Base-by-base conservation (phyloP, 2,888 invertebrate genomes). In the Serripes groenlandicus region DNA sequence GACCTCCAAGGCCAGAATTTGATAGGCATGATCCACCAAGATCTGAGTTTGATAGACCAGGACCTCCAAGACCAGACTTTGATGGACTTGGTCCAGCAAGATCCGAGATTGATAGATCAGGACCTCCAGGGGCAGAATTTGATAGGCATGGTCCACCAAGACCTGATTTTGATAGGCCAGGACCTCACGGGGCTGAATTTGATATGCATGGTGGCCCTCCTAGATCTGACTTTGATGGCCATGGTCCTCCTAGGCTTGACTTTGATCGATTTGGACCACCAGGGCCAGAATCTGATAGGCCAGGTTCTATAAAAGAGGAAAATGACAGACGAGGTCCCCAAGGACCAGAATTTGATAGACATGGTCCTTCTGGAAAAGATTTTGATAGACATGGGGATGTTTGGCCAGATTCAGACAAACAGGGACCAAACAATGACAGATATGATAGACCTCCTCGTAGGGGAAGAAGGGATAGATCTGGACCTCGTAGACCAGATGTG, bases 91-190 rank as follows among this genome's bases (percentile, higher is more conserved):
- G 42, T 7, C 66, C 23, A 2, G 26, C 66, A 30, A 28, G 21
- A 26, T 49, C 68, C 0, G 42, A 68, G 1, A 30, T 54, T 66
- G 66, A 66, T 42, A 26, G 56, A 56, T 26, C 30, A 28, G 68
- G 74, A 42, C 32, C 34, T 18, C 58, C 56, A 23, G 54, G 9
- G 15, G 30, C 30, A 30, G 32, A 64, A 18, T 21, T 34, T 64
- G 64, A 32, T 21, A 64, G 64, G n/a, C 11, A 26, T 34, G 34
- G 32, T 1, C 66, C 66, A 34, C 54, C 28, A 26, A 35, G 42
- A 30, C 68, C 1, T 9, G 68, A 68, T 26, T 62, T 56, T 52
- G 75, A 58, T 35, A 60, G 70, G 30, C 56, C 28, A 60, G 70
- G 71, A 21, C 34, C 60, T 60, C 64, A 1, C 1, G 26, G 64